These are phyloP conservation scores for Tricholauxania praeusta DNA, from an alignment of 2,888 invertebrate species.

Conservation along the genomic window DNA sequence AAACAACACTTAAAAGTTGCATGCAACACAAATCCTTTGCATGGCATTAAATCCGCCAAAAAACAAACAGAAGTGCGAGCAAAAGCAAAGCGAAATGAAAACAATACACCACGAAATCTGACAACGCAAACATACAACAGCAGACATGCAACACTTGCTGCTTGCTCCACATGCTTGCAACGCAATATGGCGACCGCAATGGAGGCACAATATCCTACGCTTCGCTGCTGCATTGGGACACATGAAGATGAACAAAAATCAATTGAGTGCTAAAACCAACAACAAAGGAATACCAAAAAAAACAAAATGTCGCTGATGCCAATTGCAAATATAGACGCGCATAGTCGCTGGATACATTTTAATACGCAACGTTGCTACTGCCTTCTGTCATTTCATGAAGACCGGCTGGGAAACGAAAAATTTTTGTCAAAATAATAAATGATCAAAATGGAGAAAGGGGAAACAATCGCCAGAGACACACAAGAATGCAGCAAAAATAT, in stretches of 20 bases:
- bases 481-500: too few species aligned
- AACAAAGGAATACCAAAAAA: background rate
- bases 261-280: background rate
- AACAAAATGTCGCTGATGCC: background rate
- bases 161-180: conserved; percentile 47
- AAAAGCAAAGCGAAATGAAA: background rate
- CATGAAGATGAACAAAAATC: conserved; percentile 7
- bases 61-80: background rate
- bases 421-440: background rate
- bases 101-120: too few species aligned
- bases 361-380: background rate
- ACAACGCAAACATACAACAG: too few species aligned
- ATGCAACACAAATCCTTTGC: conserved; percentile 19
- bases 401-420: background rate
- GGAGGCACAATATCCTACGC: conserved; percentile 16
- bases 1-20: conserved; percentile 3
- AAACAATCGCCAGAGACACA: background rate
- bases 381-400: background rate
- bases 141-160: background rate
- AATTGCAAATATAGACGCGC: background rate
- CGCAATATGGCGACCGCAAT: conserved; percentile 66
- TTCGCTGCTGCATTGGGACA: background rate
- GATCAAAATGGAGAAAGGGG: background rate
- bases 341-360: background rate
- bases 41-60: conserved; percentile 5